Conservation (phyloP, 2,113 vertebrate genomes). For the Melozone crissalis region DNA sequence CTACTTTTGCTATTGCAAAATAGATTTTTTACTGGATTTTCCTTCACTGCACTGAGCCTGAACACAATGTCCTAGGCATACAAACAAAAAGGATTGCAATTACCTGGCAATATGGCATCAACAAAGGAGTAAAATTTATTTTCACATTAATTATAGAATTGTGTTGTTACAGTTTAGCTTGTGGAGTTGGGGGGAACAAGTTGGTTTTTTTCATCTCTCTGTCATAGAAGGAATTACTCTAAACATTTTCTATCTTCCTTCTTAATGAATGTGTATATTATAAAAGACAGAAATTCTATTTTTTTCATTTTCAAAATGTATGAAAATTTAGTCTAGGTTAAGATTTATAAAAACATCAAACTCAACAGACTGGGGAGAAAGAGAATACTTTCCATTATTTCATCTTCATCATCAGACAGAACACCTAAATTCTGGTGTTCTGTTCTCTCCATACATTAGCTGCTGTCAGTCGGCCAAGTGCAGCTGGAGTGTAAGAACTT, state of each 20-base stretch:
- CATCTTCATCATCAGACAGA: background rate
- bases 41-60: background rate
- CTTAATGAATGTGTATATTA: background rate
- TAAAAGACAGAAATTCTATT: background rate
- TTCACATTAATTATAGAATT: background rate
- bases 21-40: background rate
- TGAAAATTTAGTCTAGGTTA: background rate
- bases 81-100: background rate
- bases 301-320: background rate
- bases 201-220: background rate
- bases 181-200: fast-evolving
- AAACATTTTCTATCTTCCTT: background rate
- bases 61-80: background rate
- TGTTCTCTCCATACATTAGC: background rate
- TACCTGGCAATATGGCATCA: background rate
- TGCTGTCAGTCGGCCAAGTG: background rate
- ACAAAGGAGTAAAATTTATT: background rate
- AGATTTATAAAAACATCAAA: background rate
- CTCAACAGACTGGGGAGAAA: background rate
- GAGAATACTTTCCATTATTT: background rate
- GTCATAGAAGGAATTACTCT: background rate
- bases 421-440: background rate
- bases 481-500: background rate
- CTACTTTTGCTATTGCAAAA: background rate
- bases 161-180: background rate